Percentiles rank a stretch among this genome's conserved stretches.
Evolutionary conservation across 2,888 invertebrate genomes (phyloP).

Genomic region (Nomada hirtipes): DNA sequence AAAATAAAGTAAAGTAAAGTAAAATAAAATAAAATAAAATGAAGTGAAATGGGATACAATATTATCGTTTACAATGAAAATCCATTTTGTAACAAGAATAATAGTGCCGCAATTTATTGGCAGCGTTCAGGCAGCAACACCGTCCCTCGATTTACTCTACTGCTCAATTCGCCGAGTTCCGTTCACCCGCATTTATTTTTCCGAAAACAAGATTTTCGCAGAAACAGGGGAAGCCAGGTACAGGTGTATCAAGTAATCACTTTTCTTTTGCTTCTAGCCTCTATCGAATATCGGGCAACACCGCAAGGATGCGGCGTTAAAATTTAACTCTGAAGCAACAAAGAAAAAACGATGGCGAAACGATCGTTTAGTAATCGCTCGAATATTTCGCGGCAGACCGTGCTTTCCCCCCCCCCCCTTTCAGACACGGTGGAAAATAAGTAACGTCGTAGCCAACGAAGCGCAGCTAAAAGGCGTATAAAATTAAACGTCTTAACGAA

Average conservation of each 20-base stretch:
- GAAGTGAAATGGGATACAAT: no score
- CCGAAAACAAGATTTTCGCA: not conserved
- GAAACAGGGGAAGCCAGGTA: not conserved
- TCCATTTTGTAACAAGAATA: no score
- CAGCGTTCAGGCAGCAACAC: no score
- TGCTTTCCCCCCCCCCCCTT: not conserved
- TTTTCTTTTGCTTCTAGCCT: no score
- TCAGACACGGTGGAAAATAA: constrained; percentile 37
- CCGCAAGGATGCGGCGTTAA: no score
- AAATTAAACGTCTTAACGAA: constrained; percentile 71
- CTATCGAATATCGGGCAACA: no score
- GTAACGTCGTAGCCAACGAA: constrained; percentile 28
- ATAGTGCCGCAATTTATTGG: no score
- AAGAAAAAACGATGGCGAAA: not conserved
- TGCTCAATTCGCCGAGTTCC: not conserved
- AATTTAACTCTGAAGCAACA: no score
- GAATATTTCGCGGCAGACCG: not conserved
- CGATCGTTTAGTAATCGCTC: constrained; percentile 38
- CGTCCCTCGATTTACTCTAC: not conserved
- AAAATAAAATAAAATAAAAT: no score
- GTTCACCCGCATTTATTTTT: not conserved
- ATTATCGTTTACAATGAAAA: no score
- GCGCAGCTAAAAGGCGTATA: constrained; percentile 36
- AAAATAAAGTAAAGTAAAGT: no score
- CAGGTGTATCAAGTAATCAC: not conserved